These are phyloP conservation scores for Chaenodraco wilsoni DNA, from an alignment of 2,797 vertebrate genomes.

Conservation along the genomic window DNA sequence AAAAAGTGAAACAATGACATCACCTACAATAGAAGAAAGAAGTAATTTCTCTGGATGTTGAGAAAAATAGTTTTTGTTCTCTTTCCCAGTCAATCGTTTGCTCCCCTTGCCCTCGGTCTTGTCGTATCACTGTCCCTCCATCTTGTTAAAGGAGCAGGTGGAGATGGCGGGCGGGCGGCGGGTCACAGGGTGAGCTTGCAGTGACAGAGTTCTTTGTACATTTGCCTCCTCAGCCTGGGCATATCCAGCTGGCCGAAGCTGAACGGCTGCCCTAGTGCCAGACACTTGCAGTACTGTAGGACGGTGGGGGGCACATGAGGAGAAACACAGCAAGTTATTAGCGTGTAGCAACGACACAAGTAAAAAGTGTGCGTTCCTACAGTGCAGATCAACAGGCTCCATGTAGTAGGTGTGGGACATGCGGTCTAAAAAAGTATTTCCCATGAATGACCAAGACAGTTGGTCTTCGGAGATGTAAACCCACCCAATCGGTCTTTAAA, in stretches of 20 bases:
- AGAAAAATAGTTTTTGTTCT: slow-evolving; percentile 50
- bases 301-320: not conserved
- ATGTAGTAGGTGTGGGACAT: too few species aligned
- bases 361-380: too few species aligned
- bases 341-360: not conserved
- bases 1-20: slow-evolving; percentile 47
- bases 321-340: not conserved
- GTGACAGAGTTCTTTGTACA: slow-evolving; percentile 98
- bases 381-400: too few species aligned
- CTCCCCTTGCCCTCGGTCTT: slow-evolving; percentile 44
- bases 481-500: too few species aligned
- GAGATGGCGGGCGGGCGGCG: not conserved
- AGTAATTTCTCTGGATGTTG: slow-evolving; percentile 55
- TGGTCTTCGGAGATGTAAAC: too few species aligned
- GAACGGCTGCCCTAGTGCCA: slow-evolving; percentile 91
- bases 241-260: slow-evolving; percentile 94
- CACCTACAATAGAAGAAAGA: slow-evolving; percentile 43
- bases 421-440: too few species aligned
- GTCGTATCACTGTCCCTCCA: slow-evolving; percentile 44
- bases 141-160: slow-evolving; percentile 33
- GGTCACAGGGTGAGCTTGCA: slow-evolving; percentile 93
- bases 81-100: slow-evolving; percentile 46
- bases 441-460: too few species aligned
- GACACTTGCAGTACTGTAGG: slow-evolving; percentile 93
- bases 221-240: slow-evolving; percentile 92